Percentiles rank a stretch among this genome's conserved stretches.
phyloP scores from a whole-genome alignment of 1,140 invertebrate genomes.

The Eulimnadia texana region DNA sequence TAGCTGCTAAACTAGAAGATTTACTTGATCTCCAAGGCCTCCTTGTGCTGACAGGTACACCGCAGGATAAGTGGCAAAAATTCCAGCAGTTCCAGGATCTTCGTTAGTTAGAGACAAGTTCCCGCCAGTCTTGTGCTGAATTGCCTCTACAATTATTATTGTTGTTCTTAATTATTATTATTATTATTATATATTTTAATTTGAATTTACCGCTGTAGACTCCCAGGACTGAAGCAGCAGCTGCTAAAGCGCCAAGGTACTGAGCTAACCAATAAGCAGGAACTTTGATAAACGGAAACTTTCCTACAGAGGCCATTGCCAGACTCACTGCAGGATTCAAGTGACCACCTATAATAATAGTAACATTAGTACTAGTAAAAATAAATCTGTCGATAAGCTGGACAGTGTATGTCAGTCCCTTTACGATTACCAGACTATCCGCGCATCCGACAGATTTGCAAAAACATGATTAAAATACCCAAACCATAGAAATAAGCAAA shows the following conservation, averaged over 20 bases:
- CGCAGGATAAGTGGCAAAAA: constrained; percentile 42
- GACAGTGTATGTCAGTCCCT: no score
- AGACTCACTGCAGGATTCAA: constrained; percentile 42
- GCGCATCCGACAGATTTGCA: no score
- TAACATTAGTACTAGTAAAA: no score
- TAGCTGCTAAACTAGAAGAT: constrained; percentile 19
- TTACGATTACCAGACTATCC: no score
- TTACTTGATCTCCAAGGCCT: constrained; percentile 36
- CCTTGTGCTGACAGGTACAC: constrained; percentile 29
- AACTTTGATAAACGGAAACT: constrained; percentile 31
- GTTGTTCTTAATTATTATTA: no score
- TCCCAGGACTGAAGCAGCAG: constrained; percentile 32
- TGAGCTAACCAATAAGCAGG: constrained; percentile 36
- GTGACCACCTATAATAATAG: constrained; percentile 41
- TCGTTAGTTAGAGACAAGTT: constrained; percentile 19
- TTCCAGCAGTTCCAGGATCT: constrained; percentile 32
- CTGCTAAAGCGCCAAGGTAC: constrained; percentile 38
- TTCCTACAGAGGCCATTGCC: constrained; percentile 32
- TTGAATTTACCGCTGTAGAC: constrained; percentile 33
- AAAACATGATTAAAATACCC: constrained; percentile 1
- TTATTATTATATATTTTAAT: no score
- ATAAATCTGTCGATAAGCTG: no score
- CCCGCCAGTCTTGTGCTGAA: constrained; percentile 33
- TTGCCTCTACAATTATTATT: constrained; percentile 34
- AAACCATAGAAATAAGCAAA: neutral